Conservation (phyloP, 2,113 vertebrate genomes). For the Fulmarus glacialis region DNA sequence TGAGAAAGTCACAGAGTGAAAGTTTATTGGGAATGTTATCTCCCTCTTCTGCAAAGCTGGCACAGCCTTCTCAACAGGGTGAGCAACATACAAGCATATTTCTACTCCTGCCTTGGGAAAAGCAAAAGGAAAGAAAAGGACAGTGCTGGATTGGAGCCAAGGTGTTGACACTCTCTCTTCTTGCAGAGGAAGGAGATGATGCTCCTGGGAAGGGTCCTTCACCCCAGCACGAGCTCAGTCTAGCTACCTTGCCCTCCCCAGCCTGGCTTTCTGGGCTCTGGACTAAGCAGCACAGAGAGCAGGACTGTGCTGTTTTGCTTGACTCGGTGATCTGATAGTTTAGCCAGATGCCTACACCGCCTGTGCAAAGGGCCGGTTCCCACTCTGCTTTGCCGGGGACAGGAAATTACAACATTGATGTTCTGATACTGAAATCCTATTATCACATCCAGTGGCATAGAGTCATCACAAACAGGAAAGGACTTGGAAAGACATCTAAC, state of each 20-base stretch:
- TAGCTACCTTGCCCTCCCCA: background rate
- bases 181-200: background rate
- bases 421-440: background rate
- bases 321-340: background rate
- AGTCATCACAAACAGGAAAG: background rate
- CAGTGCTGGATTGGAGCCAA: background rate
- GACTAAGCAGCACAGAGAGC: background rate
- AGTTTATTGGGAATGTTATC: background rate
- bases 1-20: background rate
- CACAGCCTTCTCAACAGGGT: background rate
- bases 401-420: background rate
- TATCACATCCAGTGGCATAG: background rate
- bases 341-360: background rate
- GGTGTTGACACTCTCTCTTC: background rate
- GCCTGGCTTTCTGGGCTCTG: background rate
- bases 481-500: background rate
- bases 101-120: background rate
- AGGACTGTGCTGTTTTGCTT: background rate
- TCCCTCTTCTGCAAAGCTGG: background rate
- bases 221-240: background rate
- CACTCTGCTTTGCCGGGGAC: accelerated
- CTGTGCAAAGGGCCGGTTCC: background rate
- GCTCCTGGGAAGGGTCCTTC: background rate
- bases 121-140: background rate
- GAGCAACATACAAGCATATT: background rate